These are phyloP conservation scores for Odontomyia ornata DNA, from an alignment of 2,888 invertebrate genomes.

Conservation along the genomic window DNA sequence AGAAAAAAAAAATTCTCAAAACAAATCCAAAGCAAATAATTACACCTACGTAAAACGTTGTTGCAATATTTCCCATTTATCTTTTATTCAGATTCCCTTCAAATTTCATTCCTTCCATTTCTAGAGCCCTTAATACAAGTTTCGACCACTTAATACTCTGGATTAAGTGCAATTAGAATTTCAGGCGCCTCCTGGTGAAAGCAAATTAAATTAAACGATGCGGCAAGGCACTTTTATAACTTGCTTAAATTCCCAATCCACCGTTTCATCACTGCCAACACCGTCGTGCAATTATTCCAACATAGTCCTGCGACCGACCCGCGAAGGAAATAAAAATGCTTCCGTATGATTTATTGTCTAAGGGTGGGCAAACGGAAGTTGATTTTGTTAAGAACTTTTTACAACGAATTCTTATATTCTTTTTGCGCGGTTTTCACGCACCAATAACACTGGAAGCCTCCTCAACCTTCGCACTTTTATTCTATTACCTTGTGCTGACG, in stretches of 20 bases:
- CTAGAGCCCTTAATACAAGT: too few species aligned
- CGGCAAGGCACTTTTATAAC: slow-evolving; percentile 1
- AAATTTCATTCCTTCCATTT: too few species aligned
- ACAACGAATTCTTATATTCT: neutral
- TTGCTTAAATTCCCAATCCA: neutral
- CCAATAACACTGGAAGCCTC: neutral
- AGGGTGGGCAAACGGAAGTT: neutral
- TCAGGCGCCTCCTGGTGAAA: slow-evolving; percentile 45
- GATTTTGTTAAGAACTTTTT: neutral
- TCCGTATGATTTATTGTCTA: slow-evolving; percentile 4
- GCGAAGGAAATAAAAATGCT: neutral
- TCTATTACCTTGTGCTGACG: too few species aligned
- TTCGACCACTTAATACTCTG: slow-evolving; percentile 34
- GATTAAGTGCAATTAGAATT: slow-evolving; percentile 47
- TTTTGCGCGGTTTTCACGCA: neutral
- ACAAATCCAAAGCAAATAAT: too few species aligned
- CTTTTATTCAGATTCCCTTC: neutral
- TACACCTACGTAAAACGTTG: too few species aligned
- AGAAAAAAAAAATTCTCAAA: too few species aligned
- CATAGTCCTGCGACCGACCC: neutral
- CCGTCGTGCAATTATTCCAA: neutral
- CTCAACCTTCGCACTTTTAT: neutral
- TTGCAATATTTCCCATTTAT: too few species aligned
- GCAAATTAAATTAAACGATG: slow-evolving; percentile 39
- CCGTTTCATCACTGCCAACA: neutral